Conservation (phyloP, 2,113 vertebrate genomes). For the Hypocryptadius cinnamomeus region DNA sequence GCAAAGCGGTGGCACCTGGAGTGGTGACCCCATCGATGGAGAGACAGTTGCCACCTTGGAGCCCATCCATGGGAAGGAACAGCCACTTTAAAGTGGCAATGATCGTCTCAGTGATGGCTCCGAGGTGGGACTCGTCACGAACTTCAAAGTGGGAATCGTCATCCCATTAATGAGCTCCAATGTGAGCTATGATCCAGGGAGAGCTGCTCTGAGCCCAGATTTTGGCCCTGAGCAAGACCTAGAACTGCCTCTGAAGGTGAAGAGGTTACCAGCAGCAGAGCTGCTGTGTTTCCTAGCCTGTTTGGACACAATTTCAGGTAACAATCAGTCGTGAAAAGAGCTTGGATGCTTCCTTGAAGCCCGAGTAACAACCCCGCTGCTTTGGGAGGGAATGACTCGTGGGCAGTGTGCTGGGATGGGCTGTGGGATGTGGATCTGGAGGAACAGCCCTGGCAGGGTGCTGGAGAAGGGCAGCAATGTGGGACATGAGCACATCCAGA, state of each 20-base stretch:
- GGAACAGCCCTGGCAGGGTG: not conserved
- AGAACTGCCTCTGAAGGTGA: fast-evolving
- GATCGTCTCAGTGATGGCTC: not conserved
- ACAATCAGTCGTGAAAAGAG: fast-evolving
- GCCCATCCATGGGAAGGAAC: fast-evolving
- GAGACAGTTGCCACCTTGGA: not conserved
- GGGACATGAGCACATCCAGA: not conserved
- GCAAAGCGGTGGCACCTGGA: not conserved
- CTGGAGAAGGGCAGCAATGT: not conserved
- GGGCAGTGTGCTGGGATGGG: fast-evolving
- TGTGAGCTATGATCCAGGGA: not conserved
- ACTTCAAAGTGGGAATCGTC: too few relatives aligned
- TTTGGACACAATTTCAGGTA: fast-evolving
- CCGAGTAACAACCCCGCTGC: fast-evolving
- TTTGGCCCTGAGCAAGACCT: not conserved
- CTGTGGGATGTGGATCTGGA: not conserved
- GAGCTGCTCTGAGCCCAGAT: fast-evolving
- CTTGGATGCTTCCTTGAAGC: not conserved
- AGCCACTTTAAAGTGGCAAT: not conserved
- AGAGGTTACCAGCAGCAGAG: too few relatives aligned
- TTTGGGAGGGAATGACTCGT: not conserved
- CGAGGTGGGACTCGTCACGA: not conserved
- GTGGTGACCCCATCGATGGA: not conserved
- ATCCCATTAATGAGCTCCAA: not conserved
- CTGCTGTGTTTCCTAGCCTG: fast-evolving